Percentiles rank a stretch among this genome's conserved stretches.
phyloP scores from a whole-genome alignment of 2,113 vertebrate species.

The Oncorhynchus kisutch region DNA sequence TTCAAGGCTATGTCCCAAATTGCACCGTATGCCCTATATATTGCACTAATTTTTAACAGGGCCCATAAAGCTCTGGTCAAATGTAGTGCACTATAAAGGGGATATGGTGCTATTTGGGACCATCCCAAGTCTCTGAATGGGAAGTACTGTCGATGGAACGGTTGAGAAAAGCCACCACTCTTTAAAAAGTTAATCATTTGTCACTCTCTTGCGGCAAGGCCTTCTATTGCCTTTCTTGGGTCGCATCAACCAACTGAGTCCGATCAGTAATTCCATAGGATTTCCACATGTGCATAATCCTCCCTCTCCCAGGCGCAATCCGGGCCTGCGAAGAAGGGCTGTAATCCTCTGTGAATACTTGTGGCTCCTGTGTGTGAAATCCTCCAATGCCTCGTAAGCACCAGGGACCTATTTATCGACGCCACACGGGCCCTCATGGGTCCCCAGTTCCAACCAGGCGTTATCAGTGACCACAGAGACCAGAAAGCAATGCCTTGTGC shows the following conservation, averaged over 20 bases:
- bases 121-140: too few relatives aligned
- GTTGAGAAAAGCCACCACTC: too few relatives aligned
- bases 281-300: constrained; percentile 60
- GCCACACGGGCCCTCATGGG: constrained; percentile 22
- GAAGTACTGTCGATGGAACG: too few relatives aligned
- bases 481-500: constrained; percentile 10
- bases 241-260: constrained; percentile 43
- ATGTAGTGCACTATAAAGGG: too few relatives aligned
- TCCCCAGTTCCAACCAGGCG: constrained; percentile 12
- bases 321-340: constrained; percentile 28
- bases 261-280: constrained; percentile 58
- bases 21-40: too few relatives aligned
- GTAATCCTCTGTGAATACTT: constrained; percentile 43
- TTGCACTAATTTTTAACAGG: too few relatives aligned
- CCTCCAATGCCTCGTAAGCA: constrained; percentile 48
- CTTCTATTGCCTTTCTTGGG: constrained; percentile 18
- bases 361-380: constrained; percentile 39
- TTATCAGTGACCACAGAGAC: constrained; percentile 41
- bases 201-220: constrained; percentile 20
- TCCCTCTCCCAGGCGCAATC: constrained; percentile 47
- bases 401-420: constrained; percentile 47
- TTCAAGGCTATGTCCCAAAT: too few relatives aligned
- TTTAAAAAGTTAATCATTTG: constrained; percentile 17
- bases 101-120: too few relatives aligned
- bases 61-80: too few relatives aligned